These are phyloP conservation scores for Diplogasteroides magnus DNA, from an alignment of 1,140 invertebrate species.

Conservation along the genomic window DNA sequence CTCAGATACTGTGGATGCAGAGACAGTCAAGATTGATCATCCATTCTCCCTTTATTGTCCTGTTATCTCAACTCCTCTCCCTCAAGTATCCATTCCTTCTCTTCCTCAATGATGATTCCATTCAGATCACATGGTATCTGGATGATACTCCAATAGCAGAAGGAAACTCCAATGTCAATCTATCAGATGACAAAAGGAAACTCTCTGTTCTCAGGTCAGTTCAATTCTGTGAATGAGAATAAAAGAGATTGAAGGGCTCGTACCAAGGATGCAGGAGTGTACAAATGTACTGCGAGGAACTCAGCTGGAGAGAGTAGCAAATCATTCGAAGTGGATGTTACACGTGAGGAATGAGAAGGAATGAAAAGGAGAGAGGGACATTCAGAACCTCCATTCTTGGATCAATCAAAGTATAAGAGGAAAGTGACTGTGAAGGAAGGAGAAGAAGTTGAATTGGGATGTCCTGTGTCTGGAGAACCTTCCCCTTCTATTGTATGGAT, in stretches of 20 bases:
- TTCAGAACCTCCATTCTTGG: conserved; percentile 42
- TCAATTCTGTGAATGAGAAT: not conserved
- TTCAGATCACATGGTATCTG: conserved; percentile 34
- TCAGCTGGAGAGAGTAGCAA: conserved; percentile 54
- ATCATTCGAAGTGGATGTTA: conserved; percentile 44
- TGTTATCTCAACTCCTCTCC: conserved; percentile 34
- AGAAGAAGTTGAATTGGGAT: conserved; percentile 38
- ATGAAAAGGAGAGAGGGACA: too few species aligned
- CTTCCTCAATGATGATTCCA: not conserved
- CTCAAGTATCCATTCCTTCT: conserved; percentile 17
- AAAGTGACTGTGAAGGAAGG: conserved; percentile 36
- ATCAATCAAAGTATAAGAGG: conserved; percentile 35
- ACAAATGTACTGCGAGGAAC: conserved; percentile 57
- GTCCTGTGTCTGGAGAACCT: conserved; percentile 41
- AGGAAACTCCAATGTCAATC: conserved; percentile 4
- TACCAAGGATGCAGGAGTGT: conserved; percentile 50
- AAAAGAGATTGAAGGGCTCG: conserved; percentile 4
- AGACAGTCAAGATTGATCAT: conserved; percentile 29
- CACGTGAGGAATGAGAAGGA: too few species aligned
- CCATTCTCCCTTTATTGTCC: conserved; percentile 44
- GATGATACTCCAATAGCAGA: conserved; percentile 29
- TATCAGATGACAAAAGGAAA: conserved; percentile 38
- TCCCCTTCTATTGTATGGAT: conserved; percentile 39
- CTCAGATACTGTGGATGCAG: conserved; percentile 23
- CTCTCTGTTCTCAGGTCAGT: conserved; percentile 22